phyloP scores from a whole-genome alignment of 2,113 vertebrate genomes.

The Takifugu flavidus region DNA sequence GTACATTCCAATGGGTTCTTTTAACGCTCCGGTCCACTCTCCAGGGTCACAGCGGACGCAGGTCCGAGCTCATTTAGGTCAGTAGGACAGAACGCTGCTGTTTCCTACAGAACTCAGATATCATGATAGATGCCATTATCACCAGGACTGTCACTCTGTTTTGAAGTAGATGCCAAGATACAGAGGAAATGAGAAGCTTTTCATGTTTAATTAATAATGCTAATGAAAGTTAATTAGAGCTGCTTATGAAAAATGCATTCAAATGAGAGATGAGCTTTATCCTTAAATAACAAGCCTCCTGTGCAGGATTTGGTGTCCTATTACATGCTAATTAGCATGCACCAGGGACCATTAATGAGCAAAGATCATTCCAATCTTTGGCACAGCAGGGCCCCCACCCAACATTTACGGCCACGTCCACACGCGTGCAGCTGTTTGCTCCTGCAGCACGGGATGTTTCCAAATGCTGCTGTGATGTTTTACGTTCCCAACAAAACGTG shows the following conservation, averaged over 20 bases:
- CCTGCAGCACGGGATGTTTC: not conserved
- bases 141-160: slow-evolving; percentile 63
- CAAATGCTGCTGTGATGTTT: too few species aligned
- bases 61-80: not conserved
- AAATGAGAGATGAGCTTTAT: slow-evolving; percentile 82
- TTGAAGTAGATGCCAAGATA: slow-evolving; percentile 64
- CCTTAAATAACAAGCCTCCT: slow-evolving; percentile 82
- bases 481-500: too few species aligned
- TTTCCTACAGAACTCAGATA: slow-evolving; percentile 1
- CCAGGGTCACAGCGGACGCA: slow-evolving; percentile 19
- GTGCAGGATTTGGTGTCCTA: slow-evolving; percentile 77
- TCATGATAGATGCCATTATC: slow-evolving; percentile 30
- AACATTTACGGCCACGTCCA: slow-evolving; percentile 41
- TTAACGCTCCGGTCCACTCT: slow-evolving; percentile 19
- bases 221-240: slow-evolving; percentile 80
- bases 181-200: slow-evolving; percentile 72
- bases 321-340: slow-evolving; percentile 78
- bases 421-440: slow-evolving; percentile 31
- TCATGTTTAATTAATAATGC: slow-evolving; percentile 82
- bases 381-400: slow-evolving; percentile 32
- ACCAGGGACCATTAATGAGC: slow-evolving; percentile 74
- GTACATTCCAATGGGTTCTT: slow-evolving; percentile 25
- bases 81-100: not conserved
- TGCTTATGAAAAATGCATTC: slow-evolving; percentile 82
- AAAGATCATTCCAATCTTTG: slow-evolving; percentile 72